Percentiles rank a stretch among this genome's conserved stretches.
These are phyloP conservation scores for Diabrotica virgifera DNA, from an alignment of 1,140 invertebrate genomes.

Conservation along the genomic window DNA sequence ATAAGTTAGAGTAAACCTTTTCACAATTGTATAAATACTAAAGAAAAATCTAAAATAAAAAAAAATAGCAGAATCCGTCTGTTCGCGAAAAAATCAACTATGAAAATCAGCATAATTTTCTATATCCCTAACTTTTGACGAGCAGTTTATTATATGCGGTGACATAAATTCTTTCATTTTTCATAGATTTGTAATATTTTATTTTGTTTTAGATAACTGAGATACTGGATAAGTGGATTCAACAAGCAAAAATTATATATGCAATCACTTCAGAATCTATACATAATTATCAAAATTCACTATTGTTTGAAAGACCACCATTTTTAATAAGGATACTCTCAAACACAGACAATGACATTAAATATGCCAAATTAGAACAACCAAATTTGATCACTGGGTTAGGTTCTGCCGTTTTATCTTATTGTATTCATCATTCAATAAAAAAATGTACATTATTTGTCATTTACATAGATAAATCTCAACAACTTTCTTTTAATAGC, in stretches of 20 bases:
- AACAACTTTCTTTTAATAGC: slow-evolving; percentile 39
- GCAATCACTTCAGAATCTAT: slow-evolving; percentile 33
- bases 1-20: too few relatives aligned
- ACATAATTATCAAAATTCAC: slow-evolving; percentile 25
- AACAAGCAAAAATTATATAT: slow-evolving; percentile 30
- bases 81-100: too few relatives aligned
- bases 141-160: too few relatives aligned
- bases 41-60: too few relatives aligned
- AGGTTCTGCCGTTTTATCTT: slow-evolving; percentile 34
- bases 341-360: slow-evolving; percentile 18
- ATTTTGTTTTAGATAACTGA: slow-evolving; percentile 34
- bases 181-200: neutral
- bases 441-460: slow-evolving; percentile 33
- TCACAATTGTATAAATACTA: too few relatives aligned
- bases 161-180: too few relatives aligned
- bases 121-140: too few relatives aligned
- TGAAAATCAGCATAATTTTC: too few relatives aligned
- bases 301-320: slow-evolving; percentile 15
- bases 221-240: slow-evolving; percentile 29
- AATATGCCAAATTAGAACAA: slow-evolving; percentile 30
- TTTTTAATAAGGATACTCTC: slow-evolving; percentile 30
- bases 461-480: slow-evolving; percentile 32
- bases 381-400: slow-evolving; percentile 41
- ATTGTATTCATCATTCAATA: slow-evolving; percentile 29
- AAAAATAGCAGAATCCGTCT: too few relatives aligned